These are phyloP conservation scores for Gymnosoma rotundatum DNA, from an alignment of 2,888 invertebrate species.

Conservation along the genomic window DNA sequence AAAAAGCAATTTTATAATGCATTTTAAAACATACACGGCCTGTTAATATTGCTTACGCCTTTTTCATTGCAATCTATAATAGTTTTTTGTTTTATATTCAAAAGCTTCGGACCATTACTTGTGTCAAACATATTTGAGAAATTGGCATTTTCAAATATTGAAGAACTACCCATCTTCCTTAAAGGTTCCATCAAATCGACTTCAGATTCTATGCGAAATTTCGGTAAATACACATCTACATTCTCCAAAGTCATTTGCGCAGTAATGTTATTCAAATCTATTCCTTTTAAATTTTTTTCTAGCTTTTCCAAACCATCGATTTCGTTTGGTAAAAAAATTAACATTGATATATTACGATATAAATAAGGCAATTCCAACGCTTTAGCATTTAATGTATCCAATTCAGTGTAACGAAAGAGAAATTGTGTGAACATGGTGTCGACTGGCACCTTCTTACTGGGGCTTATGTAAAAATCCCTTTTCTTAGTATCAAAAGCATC, in stretches of 20 bases:
- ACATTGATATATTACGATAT: too few relatives aligned
- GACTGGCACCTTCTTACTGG: too few relatives aligned
- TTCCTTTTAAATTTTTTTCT: too few relatives aligned
- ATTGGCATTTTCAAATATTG: slow-evolving; percentile 86
- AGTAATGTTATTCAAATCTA: too few relatives aligned
- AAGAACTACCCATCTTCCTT: slow-evolving; percentile 86
- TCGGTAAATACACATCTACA: slow-evolving; percentile 86
- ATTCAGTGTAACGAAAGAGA: too few relatives aligned
- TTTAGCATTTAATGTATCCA: too few relatives aligned
- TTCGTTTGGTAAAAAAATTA: too few relatives aligned
- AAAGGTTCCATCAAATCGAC: slow-evolving; percentile 83
- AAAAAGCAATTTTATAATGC: neutral
- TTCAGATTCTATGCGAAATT: slow-evolving; percentile 90
- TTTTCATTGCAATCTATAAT: slow-evolving; percentile 94
- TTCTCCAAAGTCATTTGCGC: slow-evolving; percentile 81
- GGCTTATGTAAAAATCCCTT: too few relatives aligned
- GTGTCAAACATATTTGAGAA: slow-evolving; percentile 85
- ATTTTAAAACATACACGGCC: slow-evolving; percentile 83
- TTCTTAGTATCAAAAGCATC: too few relatives aligned
- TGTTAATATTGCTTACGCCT: slow-evolving; percentile 94
- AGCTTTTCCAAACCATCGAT: too few relatives aligned
- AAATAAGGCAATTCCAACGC: too few relatives aligned
- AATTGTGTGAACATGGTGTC: slow-evolving; percentile 72
- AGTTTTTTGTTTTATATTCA: slow-evolving; percentile 91
- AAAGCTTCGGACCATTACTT: slow-evolving; percentile 84